Base-by-base conservation (phyloP, 1,140 invertebrate species). In the Episyrphus balteatus region DNA sequence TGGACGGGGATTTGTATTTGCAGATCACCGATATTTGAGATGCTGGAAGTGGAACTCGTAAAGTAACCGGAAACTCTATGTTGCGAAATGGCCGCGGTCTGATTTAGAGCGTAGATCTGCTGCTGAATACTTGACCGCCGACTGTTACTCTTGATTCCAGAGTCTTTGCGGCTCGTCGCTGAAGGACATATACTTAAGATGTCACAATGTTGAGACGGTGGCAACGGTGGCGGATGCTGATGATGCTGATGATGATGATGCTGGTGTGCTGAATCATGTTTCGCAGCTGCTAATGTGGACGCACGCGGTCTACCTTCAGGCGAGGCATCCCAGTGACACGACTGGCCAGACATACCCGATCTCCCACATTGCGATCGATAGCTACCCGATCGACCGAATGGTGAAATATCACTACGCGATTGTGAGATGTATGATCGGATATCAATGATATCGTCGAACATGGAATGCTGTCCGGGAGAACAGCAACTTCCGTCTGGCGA, bases 1-100 rank as follows among this genome's bases (percentile, higher is more conserved):
- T 26, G 38, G 48, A 21, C 32, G 42, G 12, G 46, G 52, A 40
- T 55, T 56, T 8, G 47, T 5, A 51, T 52, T 51, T 52, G 15
- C 8, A 53, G 38, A 31, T 64, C 61, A 2, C 58, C 57, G 34
- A 85, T 60, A 5, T 66, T 66, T 18, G 62, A 66, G 38, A 66
- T 62, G 53, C 81, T 83, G 5, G 80, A 82, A 33, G 79, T 77
- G 66, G 81, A 85, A 42, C 82, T 82, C n/a, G 86, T 89, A 55
- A 88, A 90, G 67, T 89, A 91, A 6, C 87, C 88, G 19, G 88
- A 91, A 1, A 88, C 84, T 14, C 88, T 74, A 51, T 89, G 84
- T 40, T 80, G 79, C 52, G 88, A 71, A 44, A 87, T 76, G 48
- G 86, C 83, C 38, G 78, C 78, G 3, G 21, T 26, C 61, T 87